These are phyloP conservation scores for Eira barbara DNA, from an alignment of 2,113 vertebrate species.

Conservation along the genomic window DNA sequence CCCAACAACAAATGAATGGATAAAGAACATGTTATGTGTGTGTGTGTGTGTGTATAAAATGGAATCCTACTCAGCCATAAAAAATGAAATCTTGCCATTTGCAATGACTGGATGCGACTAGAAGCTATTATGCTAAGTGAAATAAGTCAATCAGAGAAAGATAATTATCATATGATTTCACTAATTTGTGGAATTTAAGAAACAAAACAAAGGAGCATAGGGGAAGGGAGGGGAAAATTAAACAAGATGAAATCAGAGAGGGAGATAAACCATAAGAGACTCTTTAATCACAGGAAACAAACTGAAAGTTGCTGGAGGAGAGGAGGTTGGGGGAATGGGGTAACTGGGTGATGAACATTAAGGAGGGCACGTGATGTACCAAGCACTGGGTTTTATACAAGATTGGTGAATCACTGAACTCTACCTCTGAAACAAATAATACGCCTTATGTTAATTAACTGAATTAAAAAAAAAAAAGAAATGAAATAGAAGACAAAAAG, in stretches of 20 bases:
- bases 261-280: neutral
- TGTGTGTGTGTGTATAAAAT: neutral
- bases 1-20: neutral
- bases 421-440: neutral
- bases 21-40: neutral
- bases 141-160: neutral
- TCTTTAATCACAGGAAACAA: neutral
- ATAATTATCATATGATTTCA: neutral
- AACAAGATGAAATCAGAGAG: neutral
- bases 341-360: neutral
- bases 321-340: neutral
- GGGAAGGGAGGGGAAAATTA: neutral
- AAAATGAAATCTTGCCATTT: neutral
- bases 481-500: neutral
- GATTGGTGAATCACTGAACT: neutral
- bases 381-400: neutral
- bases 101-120: neutral
- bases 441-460: neutral
- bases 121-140: neutral
- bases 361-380: neutral
- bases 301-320: neutral
- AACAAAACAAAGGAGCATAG: neutral
- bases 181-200: neutral
- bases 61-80: neutral
- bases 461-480: neutral